Base-by-base conservation (phyloP, 1,140 invertebrate genomes). In the Drosophila orosa region DNA sequence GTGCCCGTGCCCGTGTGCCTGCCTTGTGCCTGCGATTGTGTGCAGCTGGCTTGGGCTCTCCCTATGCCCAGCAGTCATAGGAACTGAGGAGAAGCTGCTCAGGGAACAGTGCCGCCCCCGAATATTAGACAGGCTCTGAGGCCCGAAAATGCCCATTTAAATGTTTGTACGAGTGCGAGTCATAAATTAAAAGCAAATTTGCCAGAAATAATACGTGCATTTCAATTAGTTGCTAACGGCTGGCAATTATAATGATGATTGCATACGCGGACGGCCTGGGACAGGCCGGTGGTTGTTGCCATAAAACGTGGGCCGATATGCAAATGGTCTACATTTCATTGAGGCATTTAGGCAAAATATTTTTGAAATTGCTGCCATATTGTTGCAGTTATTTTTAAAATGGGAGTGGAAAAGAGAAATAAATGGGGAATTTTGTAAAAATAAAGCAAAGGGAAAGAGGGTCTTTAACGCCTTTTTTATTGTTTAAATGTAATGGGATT, bases 151-250 rank as follows among this genome's bases (percentile, higher is more conserved):
- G 12, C 5, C 22, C 13, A 67, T 75, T 76, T 59, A 25, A 66
- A 44, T 66, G 33, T 71, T 69, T 71, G 40, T n/a, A 25, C 52
- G 17, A 3, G 27, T 15, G 27, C 19, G 24, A 39, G 4, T 25
- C 54, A 76, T 75, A 76, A 76, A 76, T 67, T 54, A 67, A 67
- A 75, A 37, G 69, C 47, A 61, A 75, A 75, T 76, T 54, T 76
- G 54, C 73, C 29, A 17, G 50, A 76, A 76, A 76, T 67, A 76
- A 67, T 57, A 59, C 62, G 40, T 76, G 73, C 50, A 76, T 76
- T 76, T 76, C 73, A 76, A 76, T 76, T 76, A 75, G 61, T 52
- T 75, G 37, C 29, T 56, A 67, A 67, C 54, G 54, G 72, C 72
- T 44, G 73, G 61, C 73, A 58, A 76, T 76, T 76, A 76, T 66